Evolutionary conservation across 2,888 invertebrate genomes (phyloP).

Genomic region (Parthenolecanium corni): DNA sequence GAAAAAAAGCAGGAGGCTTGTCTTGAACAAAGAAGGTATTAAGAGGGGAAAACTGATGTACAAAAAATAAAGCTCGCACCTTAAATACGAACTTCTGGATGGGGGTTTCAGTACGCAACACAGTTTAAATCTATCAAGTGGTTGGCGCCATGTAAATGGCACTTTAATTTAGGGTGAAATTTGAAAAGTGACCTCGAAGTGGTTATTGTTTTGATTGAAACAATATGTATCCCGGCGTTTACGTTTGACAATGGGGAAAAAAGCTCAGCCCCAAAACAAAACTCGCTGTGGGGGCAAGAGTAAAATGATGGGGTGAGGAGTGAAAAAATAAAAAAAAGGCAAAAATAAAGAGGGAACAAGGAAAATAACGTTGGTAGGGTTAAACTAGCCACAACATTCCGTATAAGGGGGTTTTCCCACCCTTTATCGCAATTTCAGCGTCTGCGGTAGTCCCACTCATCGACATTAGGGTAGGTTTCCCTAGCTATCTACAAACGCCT

Average conservation of each 20-base stretch:
- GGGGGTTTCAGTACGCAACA: too few relatives aligned
- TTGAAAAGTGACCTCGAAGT: conserved; percentile 2
- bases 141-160: neutral
- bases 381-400: conserved; percentile 28
- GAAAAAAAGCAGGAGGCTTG: too few relatives aligned
- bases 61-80: too few relatives aligned
- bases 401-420: conserved; percentile 20
- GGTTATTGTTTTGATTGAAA: conserved; percentile 19
- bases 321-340: too few relatives aligned
- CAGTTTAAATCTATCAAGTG: neutral
- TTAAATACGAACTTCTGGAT: too few relatives aligned
- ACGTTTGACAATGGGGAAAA: neutral
- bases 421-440: conserved; percentile 27
- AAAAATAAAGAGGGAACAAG: conserved; percentile 14
- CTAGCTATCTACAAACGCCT: conserved; percentile 4
- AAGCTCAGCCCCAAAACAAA: too few relatives aligned
- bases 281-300: neutral
- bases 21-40: too few relatives aligned
- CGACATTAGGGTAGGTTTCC: conserved; percentile 27
- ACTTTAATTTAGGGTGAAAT: conserved; percentile 13
- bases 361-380: conserved; percentile 19
- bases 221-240: conserved; percentile 5
- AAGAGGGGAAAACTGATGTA: too few relatives aligned
- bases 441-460: conserved; percentile 24
- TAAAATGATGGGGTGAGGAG: neutral